phyloP scores from a whole-genome alignment of 2,888 invertebrate genomes.

The Celastrina argiolus region DNA sequence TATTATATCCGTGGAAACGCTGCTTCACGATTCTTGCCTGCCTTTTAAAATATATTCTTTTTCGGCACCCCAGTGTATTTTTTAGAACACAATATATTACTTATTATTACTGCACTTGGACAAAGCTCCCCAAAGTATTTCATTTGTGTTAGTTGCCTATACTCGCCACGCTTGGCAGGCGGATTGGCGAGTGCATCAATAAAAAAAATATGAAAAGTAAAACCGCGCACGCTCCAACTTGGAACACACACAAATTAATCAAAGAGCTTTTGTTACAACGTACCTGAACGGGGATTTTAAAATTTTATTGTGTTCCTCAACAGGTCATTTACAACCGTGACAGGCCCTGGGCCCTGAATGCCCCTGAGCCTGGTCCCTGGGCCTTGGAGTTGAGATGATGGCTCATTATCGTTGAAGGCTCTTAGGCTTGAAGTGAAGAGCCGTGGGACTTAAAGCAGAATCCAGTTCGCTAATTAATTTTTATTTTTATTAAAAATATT shows the following conservation, averaged over 20 bases:
- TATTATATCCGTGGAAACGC: no score
- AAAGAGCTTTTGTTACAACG: slow-evolving; percentile 46
- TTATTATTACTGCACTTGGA: no score
- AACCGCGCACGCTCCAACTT: slow-evolving; percentile 9
- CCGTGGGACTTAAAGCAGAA: neutral
- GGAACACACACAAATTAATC: slow-evolving; percentile 36
- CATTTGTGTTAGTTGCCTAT: no score
- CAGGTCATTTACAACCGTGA: slow-evolving; percentile 15
- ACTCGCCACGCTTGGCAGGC: no score
- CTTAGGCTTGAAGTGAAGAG: neutral
- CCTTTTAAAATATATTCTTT: no score
- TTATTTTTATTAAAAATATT: neutral
- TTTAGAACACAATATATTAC: no score
- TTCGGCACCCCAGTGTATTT: no score
- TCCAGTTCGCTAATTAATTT: neutral
- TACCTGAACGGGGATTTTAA: neutral
- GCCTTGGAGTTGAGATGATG: neutral
- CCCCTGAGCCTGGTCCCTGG: neutral
- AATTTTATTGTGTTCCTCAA: slow-evolving; percentile 3
- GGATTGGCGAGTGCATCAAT: no score
- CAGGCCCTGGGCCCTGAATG: neutral
- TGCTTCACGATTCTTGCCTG: no score
- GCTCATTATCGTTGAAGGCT: neutral
- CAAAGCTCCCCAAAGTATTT: no score
- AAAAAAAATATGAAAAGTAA: no score